Percentiles rank a stretch among this genome's conserved stretches.
These are phyloP conservation scores for Dipodomys spectabilis DNA, from an alignment of 2,113 vertebrate genomes.

Conservation along the genomic window DNA sequence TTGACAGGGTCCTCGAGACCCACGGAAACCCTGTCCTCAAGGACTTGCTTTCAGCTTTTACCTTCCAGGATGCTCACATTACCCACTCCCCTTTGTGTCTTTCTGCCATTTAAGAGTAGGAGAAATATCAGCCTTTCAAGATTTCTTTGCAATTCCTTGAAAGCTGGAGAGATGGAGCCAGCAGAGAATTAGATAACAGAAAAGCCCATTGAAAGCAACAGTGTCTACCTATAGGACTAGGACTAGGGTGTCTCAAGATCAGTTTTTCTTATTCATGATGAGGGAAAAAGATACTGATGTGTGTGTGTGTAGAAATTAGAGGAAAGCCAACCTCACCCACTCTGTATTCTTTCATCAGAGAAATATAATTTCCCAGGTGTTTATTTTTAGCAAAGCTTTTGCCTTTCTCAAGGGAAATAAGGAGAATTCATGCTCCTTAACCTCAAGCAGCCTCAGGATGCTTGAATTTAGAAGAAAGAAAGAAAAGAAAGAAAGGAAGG, in stretches of 20 bases:
- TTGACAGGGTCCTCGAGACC: background rate
- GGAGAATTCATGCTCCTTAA: background rate
- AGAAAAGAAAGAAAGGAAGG: background rate
- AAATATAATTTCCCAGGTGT: background rate
- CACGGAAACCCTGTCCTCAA: background rate
- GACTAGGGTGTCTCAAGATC: background rate
- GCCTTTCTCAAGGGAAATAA: constrained; percentile 17
- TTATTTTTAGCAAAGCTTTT: background rate
- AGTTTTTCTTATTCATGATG: background rate
- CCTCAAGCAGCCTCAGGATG: background rate
- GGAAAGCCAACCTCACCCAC: background rate
- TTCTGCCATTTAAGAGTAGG: constrained; percentile 51
- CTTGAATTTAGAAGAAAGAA: constrained; percentile 30
- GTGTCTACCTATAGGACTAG: constrained; percentile 35
- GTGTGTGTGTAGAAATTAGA: constrained; percentile 19
- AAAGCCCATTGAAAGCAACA: constrained; percentile 63
- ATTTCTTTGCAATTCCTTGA: constrained; percentile 82
- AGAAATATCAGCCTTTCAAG: constrained; percentile 74
- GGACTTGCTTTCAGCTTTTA: background rate
- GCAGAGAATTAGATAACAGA: constrained; percentile 73
- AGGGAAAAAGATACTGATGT: background rate
- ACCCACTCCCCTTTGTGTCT: constrained; percentile 59
- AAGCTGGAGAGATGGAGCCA: constrained; percentile 61
- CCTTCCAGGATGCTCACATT: background rate
- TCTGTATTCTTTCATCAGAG: background rate